These are phyloP conservation scores for Geotrypetes seraphini DNA, from an alignment of 2,797 vertebrate species.

Conservation along the genomic window DNA sequence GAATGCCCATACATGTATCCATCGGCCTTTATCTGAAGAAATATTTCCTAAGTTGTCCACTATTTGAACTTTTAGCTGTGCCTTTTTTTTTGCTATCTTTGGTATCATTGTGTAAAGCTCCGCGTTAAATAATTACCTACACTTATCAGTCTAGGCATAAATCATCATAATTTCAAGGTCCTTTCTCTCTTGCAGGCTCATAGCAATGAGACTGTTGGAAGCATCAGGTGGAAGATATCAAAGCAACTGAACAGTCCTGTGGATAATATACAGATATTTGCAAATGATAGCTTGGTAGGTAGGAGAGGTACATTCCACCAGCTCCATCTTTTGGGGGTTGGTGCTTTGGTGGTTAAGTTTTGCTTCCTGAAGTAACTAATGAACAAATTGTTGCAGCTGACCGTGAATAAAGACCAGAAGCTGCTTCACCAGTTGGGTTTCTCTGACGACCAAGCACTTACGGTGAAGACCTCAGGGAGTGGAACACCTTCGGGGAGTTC, in stretches of 20 bases:
- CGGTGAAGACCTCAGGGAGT: slow-evolving; percentile 89
- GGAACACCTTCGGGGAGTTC: slow-evolving; percentile 93
- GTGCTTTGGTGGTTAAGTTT: no score
- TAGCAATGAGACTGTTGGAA: slow-evolving; percentile 95
- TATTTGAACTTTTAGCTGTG: no score
- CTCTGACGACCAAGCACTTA: slow-evolving; percentile 87
- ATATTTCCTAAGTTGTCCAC: no score
- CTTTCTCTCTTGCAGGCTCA: slow-evolving; percentile 69
- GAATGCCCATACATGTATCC: no score
- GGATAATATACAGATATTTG: slow-evolving; percentile 97
- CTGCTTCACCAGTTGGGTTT: slow-evolving; percentile 92
- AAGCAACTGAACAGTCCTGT: slow-evolving; percentile 89
- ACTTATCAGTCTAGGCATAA: no score
- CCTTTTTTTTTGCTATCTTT: no score
- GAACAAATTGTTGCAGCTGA: slow-evolving; percentile 61
- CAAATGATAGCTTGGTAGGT: slow-evolving; percentile 93
- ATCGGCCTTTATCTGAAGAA: no score
- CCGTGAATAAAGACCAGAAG: slow-evolving; percentile 96
- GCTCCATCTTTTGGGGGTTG: not conserved
- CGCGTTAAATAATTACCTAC: no score
- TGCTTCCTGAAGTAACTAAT: slow-evolving; percentile 1
- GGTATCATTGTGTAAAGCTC: no score
- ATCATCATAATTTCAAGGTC: no score
- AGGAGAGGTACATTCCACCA: not conserved
- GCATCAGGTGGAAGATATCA: slow-evolving; percentile 93